Base-by-base conservation (phyloP, 2,113 vertebrate species). In the Tachycineta bicolor region DNA sequence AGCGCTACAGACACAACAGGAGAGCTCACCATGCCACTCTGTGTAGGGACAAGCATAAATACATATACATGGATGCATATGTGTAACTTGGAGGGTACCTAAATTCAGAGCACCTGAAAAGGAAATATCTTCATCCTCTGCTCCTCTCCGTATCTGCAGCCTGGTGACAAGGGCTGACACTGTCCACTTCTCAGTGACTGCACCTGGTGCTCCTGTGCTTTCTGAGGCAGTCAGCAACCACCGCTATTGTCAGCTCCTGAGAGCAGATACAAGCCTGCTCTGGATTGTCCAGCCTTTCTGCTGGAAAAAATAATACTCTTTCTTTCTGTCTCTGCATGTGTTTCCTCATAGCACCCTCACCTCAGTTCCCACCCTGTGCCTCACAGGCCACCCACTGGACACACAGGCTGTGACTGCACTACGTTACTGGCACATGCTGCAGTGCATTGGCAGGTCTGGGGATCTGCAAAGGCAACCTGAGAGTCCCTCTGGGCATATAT, bases 381-480 rank as follows among this genome's bases (percentile, higher is more conserved):
- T 37, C 2, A 7, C 29, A 53, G 5, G 70, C 33, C 37, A 62
- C 17, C 14, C 9, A 0, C 34, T 1, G 3, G 20, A 15, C 33
- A 47, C 1, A 1, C 52, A 64, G 29, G 56, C 24, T 44, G 29
- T 20, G n/a, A 44, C 34, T 17, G 12, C 14, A 13, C 8, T 5
- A 1, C 5, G 9, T 20, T 4, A 55, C 5, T 14, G 26, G 17
- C 29, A 43, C 6, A 10, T n/a, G 10, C 47, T 31, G 25, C 39
- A 59, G 17, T 1, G 1, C 25, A 14, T 1, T 2, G 6, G 10
- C 29, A 47, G 23, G 23, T 47, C 56, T 67, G 23, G 14, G 26
- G 33, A 46, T 29, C 43, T 78, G 28, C 13, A 55, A 31, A 26
- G 19, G 18, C 70, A 90, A 34, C 24, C 24, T 12, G 8, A 33